These are phyloP conservation scores for Daphoenositta chrysoptera DNA, from an alignment of 2,113 vertebrate genomes.

Conservation along the genomic window DNA sequence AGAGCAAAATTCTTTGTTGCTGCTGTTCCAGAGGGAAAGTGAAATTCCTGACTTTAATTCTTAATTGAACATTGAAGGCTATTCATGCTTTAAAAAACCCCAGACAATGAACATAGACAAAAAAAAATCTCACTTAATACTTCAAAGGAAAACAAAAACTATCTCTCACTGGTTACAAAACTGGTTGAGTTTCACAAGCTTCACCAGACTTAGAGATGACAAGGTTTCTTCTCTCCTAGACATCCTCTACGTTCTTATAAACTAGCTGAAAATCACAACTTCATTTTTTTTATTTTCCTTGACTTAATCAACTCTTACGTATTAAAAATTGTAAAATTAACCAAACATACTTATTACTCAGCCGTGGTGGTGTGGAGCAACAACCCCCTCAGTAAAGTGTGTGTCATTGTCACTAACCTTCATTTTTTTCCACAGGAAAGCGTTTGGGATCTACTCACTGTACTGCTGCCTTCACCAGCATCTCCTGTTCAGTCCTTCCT, in stretches of 20 bases:
- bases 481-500: background rate
- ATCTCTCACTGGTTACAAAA: background rate
- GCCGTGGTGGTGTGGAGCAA: fast-evolving
- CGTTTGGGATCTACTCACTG: fast-evolving
- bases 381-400: fast-evolving
- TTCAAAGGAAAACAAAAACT: background rate
- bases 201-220: background rate
- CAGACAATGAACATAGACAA: background rate
- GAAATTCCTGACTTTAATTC: background rate
- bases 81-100: background rate
- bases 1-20: background rate
- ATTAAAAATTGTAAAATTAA: fast-evolving
- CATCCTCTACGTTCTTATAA: background rate
- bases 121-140: background rate
- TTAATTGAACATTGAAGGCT: background rate
- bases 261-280: background rate
- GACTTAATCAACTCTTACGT: fast-evolving
- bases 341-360: background rate
- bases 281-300: background rate
- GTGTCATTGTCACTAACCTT: background rate
- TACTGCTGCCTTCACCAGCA: fast-evolving
- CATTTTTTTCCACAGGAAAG: fast-evolving
- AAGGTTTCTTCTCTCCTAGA: background rate
- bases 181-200: background rate
- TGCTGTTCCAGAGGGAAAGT: background rate